Conservation (phyloP, 2,888 invertebrate species). For the Bombylius major region DNA sequence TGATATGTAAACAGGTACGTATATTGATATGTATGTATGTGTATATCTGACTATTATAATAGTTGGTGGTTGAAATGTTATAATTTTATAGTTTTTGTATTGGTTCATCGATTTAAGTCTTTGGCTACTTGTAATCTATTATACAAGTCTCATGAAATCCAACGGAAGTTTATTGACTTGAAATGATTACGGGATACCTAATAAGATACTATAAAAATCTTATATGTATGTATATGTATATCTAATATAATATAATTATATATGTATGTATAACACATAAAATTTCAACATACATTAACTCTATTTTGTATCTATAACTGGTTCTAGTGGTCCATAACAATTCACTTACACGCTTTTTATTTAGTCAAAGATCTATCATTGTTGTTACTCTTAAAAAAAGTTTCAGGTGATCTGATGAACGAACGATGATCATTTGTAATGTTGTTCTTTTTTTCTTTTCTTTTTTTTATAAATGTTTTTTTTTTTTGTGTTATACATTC, state of each 20-base stretch:
- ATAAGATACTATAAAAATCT: neutral
- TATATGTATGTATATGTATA: neutral
- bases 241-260: neutral
- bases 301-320: neutral
- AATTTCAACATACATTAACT: no score
- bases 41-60: no score
- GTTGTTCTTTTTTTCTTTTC: constrained; percentile 2
- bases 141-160: constrained; percentile 1
- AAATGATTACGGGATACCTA: constrained; percentile 3
- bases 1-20: no score
- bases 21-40: no score
- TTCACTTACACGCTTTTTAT: neutral
- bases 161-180: constrained; percentile 9
- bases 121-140: neutral
- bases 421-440: constrained; percentile 5
- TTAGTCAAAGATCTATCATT: neutral
- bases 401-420: neutral
- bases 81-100: neutral
- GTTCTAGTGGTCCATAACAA: neutral
- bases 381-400: neutral
- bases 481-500: neutral
- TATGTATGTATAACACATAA: neutral
- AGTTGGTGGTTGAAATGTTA: no score
- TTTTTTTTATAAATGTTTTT: neutral
- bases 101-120: neutral